Conservation (phyloP, 2,113 vertebrate genomes). For the Terrapene triunguis region DNA sequence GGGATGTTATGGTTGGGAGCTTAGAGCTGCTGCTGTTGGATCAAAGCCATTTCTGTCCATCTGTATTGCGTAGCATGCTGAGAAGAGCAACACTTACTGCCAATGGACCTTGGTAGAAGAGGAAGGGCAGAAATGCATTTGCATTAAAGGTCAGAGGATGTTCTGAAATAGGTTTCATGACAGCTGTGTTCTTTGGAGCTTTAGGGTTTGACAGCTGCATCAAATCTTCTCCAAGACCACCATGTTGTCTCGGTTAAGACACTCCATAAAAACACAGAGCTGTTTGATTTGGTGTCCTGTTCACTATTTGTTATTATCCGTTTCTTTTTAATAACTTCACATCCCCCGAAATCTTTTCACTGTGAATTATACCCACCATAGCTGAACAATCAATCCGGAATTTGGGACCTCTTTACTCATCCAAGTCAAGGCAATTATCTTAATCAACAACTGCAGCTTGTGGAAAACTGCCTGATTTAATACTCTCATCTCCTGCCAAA, state of each 20-base stretch:
- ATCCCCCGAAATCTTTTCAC: background rate
- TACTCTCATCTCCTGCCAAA: background rate
- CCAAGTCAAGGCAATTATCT: background rate
- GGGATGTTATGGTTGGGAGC: background rate
- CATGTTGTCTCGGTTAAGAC: background rate
- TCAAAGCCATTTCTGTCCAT: conserved; percentile 2
- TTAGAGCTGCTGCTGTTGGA: background rate
- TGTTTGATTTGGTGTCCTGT: background rate
- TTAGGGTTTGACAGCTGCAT: background rate
- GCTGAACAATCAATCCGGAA: background rate
- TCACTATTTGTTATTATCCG: background rate
- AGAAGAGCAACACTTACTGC: background rate
- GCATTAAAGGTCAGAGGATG: background rate
- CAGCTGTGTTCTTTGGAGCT: background rate
- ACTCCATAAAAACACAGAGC: background rate
- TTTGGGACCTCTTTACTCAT: background rate
- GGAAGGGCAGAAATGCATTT: background rate
- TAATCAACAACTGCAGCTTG: background rate
- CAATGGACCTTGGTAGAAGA: background rate
- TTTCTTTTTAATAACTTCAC: background rate
- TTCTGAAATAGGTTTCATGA: background rate
- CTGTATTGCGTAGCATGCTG: background rate
- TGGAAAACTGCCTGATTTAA: background rate
- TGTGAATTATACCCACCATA: background rate
- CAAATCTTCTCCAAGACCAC: background rate